Evolutionary conservation across 2,888 invertebrate species (phyloP).

Genomic region (Phyto melanocephala): DNA sequence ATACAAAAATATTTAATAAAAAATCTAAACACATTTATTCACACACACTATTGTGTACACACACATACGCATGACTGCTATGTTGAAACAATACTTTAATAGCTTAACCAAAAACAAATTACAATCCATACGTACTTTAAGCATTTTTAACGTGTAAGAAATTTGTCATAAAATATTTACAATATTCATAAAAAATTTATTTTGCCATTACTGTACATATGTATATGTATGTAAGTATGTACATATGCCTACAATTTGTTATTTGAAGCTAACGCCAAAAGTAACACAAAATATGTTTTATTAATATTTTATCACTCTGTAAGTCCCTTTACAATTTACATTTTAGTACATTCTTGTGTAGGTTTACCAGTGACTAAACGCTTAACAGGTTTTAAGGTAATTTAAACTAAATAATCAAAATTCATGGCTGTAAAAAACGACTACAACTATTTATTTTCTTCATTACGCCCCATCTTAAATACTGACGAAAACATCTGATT

Average conservation of each 20-base stretch:
- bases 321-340: not conserved
- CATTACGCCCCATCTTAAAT: too few relatives aligned
- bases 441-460: too few relatives aligned
- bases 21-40: not conserved
- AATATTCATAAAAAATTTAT: too few relatives aligned
- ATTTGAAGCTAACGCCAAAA: too few relatives aligned
- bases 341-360: not conserved
- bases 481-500: too few relatives aligned
- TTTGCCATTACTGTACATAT: too few relatives aligned
- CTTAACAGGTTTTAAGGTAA: not conserved
- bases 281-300: too few relatives aligned
- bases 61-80: not conserved
- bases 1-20: conserved; percentile 18
- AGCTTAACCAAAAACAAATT: not conserved
- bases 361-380: not conserved
- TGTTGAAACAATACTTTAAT: not conserved
- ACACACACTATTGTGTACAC: not conserved
- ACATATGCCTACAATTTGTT: too few relatives aligned
- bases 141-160: too few relatives aligned
- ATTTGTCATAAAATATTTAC: too few relatives aligned
- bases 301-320: not conserved
- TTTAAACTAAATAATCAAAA: not conserved
- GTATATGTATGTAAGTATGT: too few relatives aligned
- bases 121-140: not conserved
- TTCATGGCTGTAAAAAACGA: not conserved